These are phyloP conservation scores for Drosophila novamexicana DNA, from an alignment of 1,140 invertebrate species.

Conservation along the genomic window DNA sequence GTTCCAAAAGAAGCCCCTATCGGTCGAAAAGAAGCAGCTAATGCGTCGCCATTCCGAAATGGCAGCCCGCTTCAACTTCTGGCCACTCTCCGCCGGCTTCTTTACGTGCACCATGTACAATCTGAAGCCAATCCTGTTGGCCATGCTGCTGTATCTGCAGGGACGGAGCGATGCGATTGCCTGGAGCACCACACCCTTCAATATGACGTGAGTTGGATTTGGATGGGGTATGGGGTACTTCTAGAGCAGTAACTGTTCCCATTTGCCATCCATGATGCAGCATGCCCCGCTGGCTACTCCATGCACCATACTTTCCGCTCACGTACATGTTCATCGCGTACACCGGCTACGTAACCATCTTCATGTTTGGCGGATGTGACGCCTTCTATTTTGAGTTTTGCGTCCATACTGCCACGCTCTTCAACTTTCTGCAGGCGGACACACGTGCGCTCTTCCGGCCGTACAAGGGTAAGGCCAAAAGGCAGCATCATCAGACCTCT, in stretches of 20 bases:
- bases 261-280: slow-evolving; percentile 13
- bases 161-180: slow-evolving; percentile 11
- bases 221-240: background rate
- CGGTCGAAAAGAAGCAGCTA: slow-evolving; percentile 21
- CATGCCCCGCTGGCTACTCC: slow-evolving; percentile 53
- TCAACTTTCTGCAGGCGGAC: slow-evolving; percentile 57
- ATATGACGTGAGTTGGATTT: slow-evolving; percentile 72
- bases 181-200: slow-evolving; percentile 59
- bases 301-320: slow-evolving; percentile 41
- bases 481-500: background rate
- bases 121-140: slow-evolving; percentile 63
- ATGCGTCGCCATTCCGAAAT: slow-evolving; percentile 31
- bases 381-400: slow-evolving; percentile 79
- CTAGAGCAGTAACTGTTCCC: too few relatives aligned
- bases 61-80: slow-evolving; percentile 68
- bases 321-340: slow-evolving; percentile 72
- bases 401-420: slow-evolving; percentile 46
- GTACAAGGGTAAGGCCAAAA: slow-evolving; percentile 25
- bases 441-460: slow-evolving; percentile 39
- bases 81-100: slow-evolving; percentile 66
- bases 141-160: slow-evolving; percentile 43
- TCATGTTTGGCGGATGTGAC: slow-evolving; percentile 72
- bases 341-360: slow-evolving; percentile 72
- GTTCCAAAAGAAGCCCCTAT: background rate
- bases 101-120: slow-evolving; percentile 61